A percentile compares a stretch with the other conserved stretches of the same genome.
Conservation (phyloP, 2,888 invertebrate genomes). For the Lycophotia porphyrea region DNA sequence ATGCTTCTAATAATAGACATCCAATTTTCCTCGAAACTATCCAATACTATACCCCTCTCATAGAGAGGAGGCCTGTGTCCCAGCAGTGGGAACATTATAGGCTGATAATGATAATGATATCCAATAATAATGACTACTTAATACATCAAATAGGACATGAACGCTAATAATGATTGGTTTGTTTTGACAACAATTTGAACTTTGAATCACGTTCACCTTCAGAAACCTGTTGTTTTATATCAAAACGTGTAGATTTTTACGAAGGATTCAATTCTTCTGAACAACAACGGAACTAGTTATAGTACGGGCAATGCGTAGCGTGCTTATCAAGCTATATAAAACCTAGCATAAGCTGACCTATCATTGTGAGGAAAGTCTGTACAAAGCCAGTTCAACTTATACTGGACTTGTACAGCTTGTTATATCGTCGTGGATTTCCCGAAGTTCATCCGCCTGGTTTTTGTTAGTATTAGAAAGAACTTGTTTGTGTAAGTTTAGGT, state of each 20-base stretch:
- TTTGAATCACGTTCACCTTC: constrained; percentile 48
- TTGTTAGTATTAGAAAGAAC: constrained; percentile 31
- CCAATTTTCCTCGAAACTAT: constrained; percentile 2
- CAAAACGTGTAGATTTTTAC: constrained; percentile 18
- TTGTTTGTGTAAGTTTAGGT: constrained; percentile 18
- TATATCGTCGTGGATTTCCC: background rate
- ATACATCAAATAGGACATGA: background rate
- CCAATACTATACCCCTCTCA: too few relatives aligned
- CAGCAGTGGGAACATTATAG: too few relatives aligned
- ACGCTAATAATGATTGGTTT: constrained; percentile 9
- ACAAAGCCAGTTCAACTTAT: background rate
- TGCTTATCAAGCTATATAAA: background rate
- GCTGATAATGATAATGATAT: too few relatives aligned
- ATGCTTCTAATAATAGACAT: too few relatives aligned
- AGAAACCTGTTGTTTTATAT: constrained; percentile 41
- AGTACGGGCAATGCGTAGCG: constrained; percentile 10
- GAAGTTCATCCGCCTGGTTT: constrained; percentile 8
- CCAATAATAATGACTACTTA: background rate
- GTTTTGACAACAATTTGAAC: constrained; percentile 20
- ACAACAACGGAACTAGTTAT: constrained; percentile 16
- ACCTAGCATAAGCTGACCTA: background rate
- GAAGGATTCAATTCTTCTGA: background rate
- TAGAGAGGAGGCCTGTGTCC: too few relatives aligned
- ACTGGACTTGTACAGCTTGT: background rate
- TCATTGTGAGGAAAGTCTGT: background rate